These are phyloP conservation scores for Pavo muticus DNA, from an alignment of 2,113 vertebrate genomes.

Conservation along the genomic window DNA sequence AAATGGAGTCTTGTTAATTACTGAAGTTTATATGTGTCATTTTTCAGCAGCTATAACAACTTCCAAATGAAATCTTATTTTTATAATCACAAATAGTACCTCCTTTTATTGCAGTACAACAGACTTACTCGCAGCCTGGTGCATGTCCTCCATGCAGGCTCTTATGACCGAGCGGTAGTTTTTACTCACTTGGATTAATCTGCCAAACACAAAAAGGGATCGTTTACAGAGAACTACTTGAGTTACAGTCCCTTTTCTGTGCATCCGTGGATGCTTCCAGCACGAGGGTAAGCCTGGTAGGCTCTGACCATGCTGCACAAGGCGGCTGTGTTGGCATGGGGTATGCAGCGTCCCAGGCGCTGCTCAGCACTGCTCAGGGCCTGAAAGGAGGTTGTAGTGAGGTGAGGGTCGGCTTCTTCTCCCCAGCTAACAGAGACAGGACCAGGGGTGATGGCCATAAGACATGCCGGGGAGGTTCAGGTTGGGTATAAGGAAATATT, in stretches of 20 bases:
- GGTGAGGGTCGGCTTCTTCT: too few relatives aligned
- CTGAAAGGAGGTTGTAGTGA: too few relatives aligned
- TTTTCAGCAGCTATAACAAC: background rate
- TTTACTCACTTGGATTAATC: conserved; percentile 95
- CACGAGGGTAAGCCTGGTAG: background rate
- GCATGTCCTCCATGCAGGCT: conserved; percentile 96
- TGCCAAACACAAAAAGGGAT: conserved; percentile 64
- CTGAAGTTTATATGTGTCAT: background rate
- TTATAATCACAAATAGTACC: background rate
- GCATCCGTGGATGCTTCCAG: background rate
- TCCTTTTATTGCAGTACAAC: background rate
- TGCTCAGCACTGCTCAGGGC: background rate
- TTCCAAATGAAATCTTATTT: background rate
- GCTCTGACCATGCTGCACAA: accelerated
- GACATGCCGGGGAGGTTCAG: too few relatives aligned
- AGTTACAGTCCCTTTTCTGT: background rate
- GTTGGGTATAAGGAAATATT: too few relatives aligned
- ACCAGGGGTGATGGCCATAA: too few relatives aligned
- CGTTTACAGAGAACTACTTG: background rate
- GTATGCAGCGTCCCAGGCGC: accelerated
- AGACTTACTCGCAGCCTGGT: conserved; percentile 85
- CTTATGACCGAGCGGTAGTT: conserved; percentile 95
- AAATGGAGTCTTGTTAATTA: background rate
- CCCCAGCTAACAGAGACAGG: too few relatives aligned
- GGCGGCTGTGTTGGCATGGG: accelerated